Percentiles rank a stretch among this genome's conserved stretches.
Evolutionary conservation across 92 coral and sea anemone genomes (phyloP).

Genomic region (Umimayanthus chanpuru): DNA sequence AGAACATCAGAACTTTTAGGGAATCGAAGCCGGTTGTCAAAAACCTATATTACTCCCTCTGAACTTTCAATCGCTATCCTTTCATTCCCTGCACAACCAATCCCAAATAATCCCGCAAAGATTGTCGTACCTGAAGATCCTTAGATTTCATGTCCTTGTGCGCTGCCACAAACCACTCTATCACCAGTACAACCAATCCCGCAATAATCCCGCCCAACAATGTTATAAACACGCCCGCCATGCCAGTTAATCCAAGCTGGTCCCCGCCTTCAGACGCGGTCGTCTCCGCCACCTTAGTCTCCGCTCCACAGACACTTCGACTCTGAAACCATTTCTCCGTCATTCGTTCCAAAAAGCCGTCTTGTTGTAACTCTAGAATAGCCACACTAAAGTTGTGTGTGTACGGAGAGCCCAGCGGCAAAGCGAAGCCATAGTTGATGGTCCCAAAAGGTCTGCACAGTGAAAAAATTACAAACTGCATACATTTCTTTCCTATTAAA

Average conservation of each 20-base stretch:
- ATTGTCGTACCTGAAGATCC: conserved; percentile 65
- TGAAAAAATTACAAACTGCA: neutral
- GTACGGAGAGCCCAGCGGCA: conserved; percentile 81
- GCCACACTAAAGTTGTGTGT: conserved; percentile 87
- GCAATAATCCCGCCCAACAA: conserved; percentile 70
- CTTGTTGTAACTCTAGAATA: conserved; percentile 83
- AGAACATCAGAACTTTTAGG: too few species aligned
- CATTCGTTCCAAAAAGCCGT: conserved; percentile 76
- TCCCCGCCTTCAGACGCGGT: conserved; percentile 77
- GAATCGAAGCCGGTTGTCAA: too few species aligned
- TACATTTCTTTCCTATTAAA: neutral
- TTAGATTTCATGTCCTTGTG: conserved; percentile 71
- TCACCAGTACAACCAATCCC: conserved; percentile 61
- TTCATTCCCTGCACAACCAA: too few species aligned
- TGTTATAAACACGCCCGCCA: conserved; percentile 83
- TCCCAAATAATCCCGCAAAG: too few species aligned
- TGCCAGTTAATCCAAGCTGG: conserved; percentile 69
- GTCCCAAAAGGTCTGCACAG: conserved; percentile 69
- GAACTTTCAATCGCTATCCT: too few species aligned
- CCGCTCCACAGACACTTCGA: conserved; percentile 78
- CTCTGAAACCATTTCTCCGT: conserved; percentile 87
- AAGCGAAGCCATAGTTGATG: conserved; percentile 82
- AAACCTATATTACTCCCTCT: too few species aligned
- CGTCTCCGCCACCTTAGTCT: conserved; percentile 77
- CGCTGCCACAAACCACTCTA: conserved; percentile 78